Base-by-base conservation (phyloP, 2,113 vertebrate genomes). In the Furnarius figulus region DNA sequence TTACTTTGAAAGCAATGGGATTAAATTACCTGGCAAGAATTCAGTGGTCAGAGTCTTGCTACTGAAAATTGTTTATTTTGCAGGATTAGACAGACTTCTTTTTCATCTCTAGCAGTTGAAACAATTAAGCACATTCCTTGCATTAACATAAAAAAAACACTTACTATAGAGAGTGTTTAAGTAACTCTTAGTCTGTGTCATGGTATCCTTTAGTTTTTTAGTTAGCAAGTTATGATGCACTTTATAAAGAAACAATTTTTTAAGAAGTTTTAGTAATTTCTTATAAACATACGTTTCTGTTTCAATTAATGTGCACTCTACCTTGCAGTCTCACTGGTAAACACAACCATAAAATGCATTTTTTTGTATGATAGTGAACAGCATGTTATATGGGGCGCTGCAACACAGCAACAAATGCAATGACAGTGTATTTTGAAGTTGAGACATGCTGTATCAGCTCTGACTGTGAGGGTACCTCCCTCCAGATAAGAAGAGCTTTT, bases 21-120 rank as follows among this genome's bases (percentile, higher is more conserved):
- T 91, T 95, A 65, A 89, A 30, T 71, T 85, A 92, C 66, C 58
- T 93, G 80, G 50, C 85, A 96, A 66, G 80, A 85, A 52, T 79
- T 95, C 58, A 75, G 53, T 71, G 62, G 56, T 39, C 76, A 72
- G 79, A 67, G 18, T 85, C 83, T 87, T 47, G 25, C 80, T 55
- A 80, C 27, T 84, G 91, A 37, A 20, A 73, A 12, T 46, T 7
- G 1, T 88, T 80, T 89, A n/a, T 76, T 84, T 85, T 73, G 50
- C 21, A 77, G 55, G 63, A 85, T 84, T 91, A 90, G 27, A 62
- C 22, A 76, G 63, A 35, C 81, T 90, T 79, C 44, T 93, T 93
- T 96, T 90, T 87, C 50, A 70, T 68, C 40, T 93, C 39, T 30
- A 49, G 31, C 44, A 10, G 7, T 5, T 88, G 63, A 76, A 90